Evolutionary conservation across 2,797 vertebrate species (phyloP).

Genomic region (Enteromius afrohamiltoni): DNA sequence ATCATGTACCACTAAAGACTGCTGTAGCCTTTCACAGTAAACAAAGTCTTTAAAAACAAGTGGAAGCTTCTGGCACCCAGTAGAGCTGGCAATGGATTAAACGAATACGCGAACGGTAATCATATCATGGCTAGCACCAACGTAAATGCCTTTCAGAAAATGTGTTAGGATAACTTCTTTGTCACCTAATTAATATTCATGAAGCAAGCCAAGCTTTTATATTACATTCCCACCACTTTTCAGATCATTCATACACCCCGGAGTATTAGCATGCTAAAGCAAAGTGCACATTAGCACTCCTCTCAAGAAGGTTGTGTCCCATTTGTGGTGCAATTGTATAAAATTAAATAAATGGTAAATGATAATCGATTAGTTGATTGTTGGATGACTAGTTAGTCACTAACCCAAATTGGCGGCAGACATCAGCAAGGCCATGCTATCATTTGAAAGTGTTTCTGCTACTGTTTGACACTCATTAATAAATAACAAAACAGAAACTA

Average conservation of each 20-base stretch:
- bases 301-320: background rate
- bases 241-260: background rate
- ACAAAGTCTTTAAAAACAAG: background rate
- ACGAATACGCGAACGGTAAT: background rate
- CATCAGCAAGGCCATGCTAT: constrained; percentile 15
- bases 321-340: background rate
- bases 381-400: background rate
- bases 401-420: background rate
- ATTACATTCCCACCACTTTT: background rate
- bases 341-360: background rate
- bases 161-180: background rate
- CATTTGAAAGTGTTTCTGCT: constrained; percentile 4
- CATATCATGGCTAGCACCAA: background rate
- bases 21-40: background rate
- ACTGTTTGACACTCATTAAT: constrained; percentile 69
- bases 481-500: constrained; percentile 34
- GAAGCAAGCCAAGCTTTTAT: constrained; percentile 2
- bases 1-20: background rate
- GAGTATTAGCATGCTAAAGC: background rate
- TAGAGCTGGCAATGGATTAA: constrained; percentile 1
- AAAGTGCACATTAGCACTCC: background rate
- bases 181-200: constrained; percentile 19
- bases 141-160: constrained; percentile 12
- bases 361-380: background rate
- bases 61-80: background rate